Conservation (phyloP, 1,140 invertebrate genomes). For the Onthophagus taurus region DNA sequence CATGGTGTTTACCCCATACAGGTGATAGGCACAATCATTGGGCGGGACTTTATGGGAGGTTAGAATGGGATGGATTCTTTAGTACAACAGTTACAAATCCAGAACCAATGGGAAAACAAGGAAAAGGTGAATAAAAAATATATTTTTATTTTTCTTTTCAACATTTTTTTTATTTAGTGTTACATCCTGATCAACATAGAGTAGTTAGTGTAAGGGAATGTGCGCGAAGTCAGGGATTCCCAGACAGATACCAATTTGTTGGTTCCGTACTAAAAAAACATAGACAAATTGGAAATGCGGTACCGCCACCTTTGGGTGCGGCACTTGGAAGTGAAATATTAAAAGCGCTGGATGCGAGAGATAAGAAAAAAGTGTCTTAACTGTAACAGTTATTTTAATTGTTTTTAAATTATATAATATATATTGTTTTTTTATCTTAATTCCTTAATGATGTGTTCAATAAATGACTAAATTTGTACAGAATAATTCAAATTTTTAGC, state of each 20-base stretch:
- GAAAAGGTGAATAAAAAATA: conserved; percentile 31
- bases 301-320: conserved; percentile 70
- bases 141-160: conserved; percentile 4
- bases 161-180: conserved; percentile 38
- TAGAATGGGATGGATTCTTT: conserved; percentile 82
- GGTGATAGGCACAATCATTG: conserved; percentile 80
- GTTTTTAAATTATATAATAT: too few relatives aligned
- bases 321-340: conserved; percentile 67
- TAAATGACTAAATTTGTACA: too few relatives aligned
- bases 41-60: conserved; percentile 64
- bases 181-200: conserved; percentile 73
- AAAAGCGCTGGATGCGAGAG: conserved; percentile 37
- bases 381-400: too few relatives aligned
- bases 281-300: conserved; percentile 81
- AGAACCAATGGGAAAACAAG: conserved; percentile 87
- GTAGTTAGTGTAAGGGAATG: conserved; percentile 80
- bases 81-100: conserved; percentile 81
- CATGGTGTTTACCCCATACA: conserved; percentile 86
- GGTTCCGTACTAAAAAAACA: conserved; percentile 71
- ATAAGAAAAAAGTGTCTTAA: too few relatives aligned
- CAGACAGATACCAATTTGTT: conserved; percentile 67
- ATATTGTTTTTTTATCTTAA: too few relatives aligned
- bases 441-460: too few relatives aligned
- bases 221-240: conserved; percentile 80
- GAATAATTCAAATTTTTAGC: too few relatives aligned